phyloP scores from a whole-genome alignment of 2,113 vertebrate genomes.

The Anthoscopus minutus region DNA sequence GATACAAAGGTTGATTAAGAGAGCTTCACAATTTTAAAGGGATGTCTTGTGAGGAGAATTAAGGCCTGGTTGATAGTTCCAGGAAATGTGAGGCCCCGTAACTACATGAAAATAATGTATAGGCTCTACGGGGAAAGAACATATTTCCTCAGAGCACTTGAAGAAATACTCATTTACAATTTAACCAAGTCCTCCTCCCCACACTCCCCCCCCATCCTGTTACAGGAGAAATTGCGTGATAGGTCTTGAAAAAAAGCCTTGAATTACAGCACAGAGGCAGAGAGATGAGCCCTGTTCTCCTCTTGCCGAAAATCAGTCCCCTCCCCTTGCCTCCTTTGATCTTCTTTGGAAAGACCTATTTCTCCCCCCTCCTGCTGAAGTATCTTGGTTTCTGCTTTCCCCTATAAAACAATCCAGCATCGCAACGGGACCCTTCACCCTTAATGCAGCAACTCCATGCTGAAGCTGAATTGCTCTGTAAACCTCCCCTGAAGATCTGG shows the following conservation, averaged over 20 bases:
- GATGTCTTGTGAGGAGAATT: conserved; percentile 71
- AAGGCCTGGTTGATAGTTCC: conserved; percentile 73
- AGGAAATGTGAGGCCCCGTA: conserved; percentile 67
- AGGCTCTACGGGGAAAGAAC: conserved; percentile 42
- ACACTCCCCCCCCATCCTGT: not conserved
- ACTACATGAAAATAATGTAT: conserved; percentile 70
- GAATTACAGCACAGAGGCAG: conserved; percentile 37
- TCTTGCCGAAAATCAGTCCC: not conserved
- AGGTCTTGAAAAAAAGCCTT: conserved; percentile 49
- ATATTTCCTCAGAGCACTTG: conserved; percentile 59
- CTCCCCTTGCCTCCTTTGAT: conserved; percentile 21
- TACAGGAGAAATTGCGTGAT: conserved; percentile 39
- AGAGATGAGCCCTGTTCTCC: not conserved
- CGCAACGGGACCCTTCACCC: not conserved
- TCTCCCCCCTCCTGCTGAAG: not conserved
- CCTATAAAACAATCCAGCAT: not conserved
- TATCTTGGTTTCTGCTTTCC: not conserved
- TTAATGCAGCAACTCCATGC: not conserved
- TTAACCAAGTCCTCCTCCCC: conserved; percentile 59
- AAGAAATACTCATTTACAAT: conserved; percentile 70
- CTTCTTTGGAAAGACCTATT: not conserved
- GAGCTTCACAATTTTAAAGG: conserved; percentile 71
- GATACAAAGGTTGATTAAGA: conserved; percentile 81
- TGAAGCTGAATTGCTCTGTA: not conserved
- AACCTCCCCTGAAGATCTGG: not conserved